Conservation (phyloP, 2,113 vertebrate genomes). For the Actinemys pallida region DNA sequence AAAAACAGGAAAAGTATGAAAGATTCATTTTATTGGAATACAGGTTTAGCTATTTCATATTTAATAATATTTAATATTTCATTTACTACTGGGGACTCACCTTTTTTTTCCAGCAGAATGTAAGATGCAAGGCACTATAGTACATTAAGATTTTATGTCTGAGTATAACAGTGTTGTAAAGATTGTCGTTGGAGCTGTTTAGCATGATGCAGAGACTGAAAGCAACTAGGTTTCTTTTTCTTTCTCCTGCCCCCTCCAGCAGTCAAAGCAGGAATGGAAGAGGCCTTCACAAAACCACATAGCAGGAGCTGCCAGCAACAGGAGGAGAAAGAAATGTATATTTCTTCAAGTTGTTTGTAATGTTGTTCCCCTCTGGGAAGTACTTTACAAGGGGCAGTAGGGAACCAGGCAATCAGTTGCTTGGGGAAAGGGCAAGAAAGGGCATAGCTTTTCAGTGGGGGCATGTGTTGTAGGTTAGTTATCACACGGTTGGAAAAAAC, state of each 20-base stretch:
- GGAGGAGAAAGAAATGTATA: slow-evolving; percentile 30
- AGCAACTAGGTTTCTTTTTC: slow-evolving; percentile 32
- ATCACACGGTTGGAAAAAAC: not conserved
- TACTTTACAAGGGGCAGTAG: slow-evolving; percentile 12
- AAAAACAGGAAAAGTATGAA: slow-evolving; percentile 63
- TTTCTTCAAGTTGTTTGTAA: slow-evolving; percentile 60
- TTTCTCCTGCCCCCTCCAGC: not conserved
- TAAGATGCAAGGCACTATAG: slow-evolving; percentile 51
- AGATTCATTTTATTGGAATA: slow-evolving; percentile 77
- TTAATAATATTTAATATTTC: slow-evolving; percentile 79
- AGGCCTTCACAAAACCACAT: not conserved
- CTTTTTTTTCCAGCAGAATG: slow-evolving; percentile 61
- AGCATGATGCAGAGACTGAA: slow-evolving; percentile 29
- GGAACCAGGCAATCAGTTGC: slow-evolving; percentile 2
- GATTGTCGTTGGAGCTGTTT: not conserved
- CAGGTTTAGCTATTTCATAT: slow-evolving; percentile 77
- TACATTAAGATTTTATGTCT: slow-evolving; percentile 74
- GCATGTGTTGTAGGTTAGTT: not conserved
- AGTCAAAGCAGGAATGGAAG: slow-evolving; percentile 36
- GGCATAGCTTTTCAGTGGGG: not conserved
- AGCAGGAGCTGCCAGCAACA: slow-evolving; percentile 68
- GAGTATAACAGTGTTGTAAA: slow-evolving; percentile 49
- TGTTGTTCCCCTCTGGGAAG: slow-evolving; percentile 58
- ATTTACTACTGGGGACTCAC: slow-evolving; percentile 76
- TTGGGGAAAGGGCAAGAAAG: not conserved